Percentiles rank a stretch among this genome's conserved stretches.
Evolutionary conservation across 2,888 invertebrate genomes (phyloP).

Genomic region (Pammene aurita): DNA sequence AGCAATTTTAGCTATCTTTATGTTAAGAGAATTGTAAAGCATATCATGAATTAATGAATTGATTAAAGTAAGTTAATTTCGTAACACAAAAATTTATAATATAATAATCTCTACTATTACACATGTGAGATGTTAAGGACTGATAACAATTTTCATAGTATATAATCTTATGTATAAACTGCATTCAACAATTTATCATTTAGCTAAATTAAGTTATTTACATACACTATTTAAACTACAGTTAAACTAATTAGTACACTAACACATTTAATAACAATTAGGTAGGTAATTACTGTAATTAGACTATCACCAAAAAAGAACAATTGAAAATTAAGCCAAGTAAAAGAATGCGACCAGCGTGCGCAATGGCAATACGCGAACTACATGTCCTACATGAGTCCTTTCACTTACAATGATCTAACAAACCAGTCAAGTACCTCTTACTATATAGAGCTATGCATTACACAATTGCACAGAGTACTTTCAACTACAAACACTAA

Average conservation of each 20-base stretch:
- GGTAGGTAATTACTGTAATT: not conserved
- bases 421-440: slow-evolving; percentile 19
- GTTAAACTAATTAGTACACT: not conserved
- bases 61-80: too few species aligned
- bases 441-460: slow-evolving; percentile 8
- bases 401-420: slow-evolving; percentile 38
- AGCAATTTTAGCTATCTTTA: too few species aligned
- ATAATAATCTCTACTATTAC: too few species aligned
- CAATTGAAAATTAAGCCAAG: not conserved
- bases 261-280: not conserved
- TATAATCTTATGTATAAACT: not conserved
- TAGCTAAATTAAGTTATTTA: not conserved
- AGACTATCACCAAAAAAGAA: not conserved
- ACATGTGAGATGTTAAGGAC: not conserved
- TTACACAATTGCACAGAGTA: slow-evolving; percentile 27
- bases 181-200: not conserved
- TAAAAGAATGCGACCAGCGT: not conserved
- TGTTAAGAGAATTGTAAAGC: too few species aligned
- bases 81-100: too few species aligned
- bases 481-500: slow-evolving; percentile 20
- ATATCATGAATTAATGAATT: too few species aligned
- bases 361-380: slow-evolving; percentile 8
- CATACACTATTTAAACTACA: not conserved
- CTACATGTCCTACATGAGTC: slow-evolving; percentile 21
- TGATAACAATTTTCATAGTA: not conserved